Base-by-base conservation (phyloP, 2,113 vertebrate genomes). In the Panurus biarmicus region DNA sequence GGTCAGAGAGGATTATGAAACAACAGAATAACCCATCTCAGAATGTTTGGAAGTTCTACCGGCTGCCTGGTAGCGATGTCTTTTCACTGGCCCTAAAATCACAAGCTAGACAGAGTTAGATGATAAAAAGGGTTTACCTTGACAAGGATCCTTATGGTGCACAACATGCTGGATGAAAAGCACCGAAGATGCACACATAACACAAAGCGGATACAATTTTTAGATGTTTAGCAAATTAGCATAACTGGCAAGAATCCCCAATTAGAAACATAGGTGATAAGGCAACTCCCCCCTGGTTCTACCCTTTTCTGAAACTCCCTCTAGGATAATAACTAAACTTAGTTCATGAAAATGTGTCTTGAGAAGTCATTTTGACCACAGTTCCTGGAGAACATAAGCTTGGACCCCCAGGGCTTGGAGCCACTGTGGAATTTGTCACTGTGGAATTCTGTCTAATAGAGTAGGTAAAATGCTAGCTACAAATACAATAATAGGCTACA, bases 141-240 rank as follows among this genome's bases (percentile, higher is more conserved):
- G 8, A 73, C 28, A 54, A 47, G 23, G 23, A 33, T 38, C 40
- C 40, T 65, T 40, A n/a, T 3, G 10, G 24, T n/a, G 40, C n/a
- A 12, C 29, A 47, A n/a, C 12, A 23, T 4, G 19, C 19, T n/a
- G 22, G 40, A 64, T 4, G 28, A 40, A 56, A 64, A 47, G 29
- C 0, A 0, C 19, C 0, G 1, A 54, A n/a, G 40, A n/a, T 28
- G 19, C 48, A 64, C 23, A 54, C 0, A 1, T 10, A 64, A 84
- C 8, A 44, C 7, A n/a, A 47, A 23, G 19, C 1, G 0, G 24
- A 65, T 7, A 40, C n/a, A 40, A 65, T 40, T 56, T 48, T 19
- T 40, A 1, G 7, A 19, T 12, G 6, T 16, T 47, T 10, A 29
- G n/a, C n/a, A 65, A 65, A 29, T 56, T 2, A 56, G 28, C 12